phyloP scores from a whole-genome alignment of 2,888 invertebrate genomes.

The Brachyopa scutellaris region DNA sequence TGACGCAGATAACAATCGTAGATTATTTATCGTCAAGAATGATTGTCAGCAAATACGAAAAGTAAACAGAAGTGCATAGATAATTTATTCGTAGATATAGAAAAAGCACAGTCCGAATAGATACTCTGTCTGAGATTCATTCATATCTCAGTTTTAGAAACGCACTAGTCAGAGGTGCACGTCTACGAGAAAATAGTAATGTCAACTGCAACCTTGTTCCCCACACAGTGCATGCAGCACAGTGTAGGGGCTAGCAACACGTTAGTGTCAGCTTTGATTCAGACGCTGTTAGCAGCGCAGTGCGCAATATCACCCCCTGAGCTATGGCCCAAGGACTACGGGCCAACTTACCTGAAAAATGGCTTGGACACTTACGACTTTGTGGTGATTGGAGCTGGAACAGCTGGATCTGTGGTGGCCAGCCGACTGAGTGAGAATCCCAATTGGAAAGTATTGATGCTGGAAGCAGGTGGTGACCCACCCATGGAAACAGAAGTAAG shows the following conservation, averaged over 20 bases:
- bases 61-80: too few species aligned
- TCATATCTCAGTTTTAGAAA: neutral
- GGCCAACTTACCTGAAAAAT: slow-evolving; percentile 76
- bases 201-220: neutral
- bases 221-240: slow-evolving; percentile 73
- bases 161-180: neutral
- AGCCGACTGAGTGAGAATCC: slow-evolving; percentile 76
- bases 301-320: slow-evolving; percentile 83
- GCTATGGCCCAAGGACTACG: slow-evolving; percentile 83
- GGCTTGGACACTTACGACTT: slow-evolving; percentile 46
- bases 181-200: neutral
- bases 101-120: too few species aligned
- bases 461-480: slow-evolving; percentile 76
- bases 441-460: slow-evolving; percentile 74
- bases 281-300: slow-evolving; percentile 84
- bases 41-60: too few species aligned
- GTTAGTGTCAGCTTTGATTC: slow-evolving; percentile 84
- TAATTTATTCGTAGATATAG: too few species aligned
- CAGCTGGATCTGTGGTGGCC: slow-evolving; percentile 72
- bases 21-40: too few species aligned
- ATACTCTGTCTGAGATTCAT: too few species aligned
- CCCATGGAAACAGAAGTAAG: slow-evolving; percentile 74
- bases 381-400: slow-evolving; percentile 53
- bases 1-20: too few species aligned
- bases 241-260: slow-evolving; percentile 77